phyloP scores from a whole-genome alignment of 2,113 vertebrate species.

The Lamprotornis superbus region DNA sequence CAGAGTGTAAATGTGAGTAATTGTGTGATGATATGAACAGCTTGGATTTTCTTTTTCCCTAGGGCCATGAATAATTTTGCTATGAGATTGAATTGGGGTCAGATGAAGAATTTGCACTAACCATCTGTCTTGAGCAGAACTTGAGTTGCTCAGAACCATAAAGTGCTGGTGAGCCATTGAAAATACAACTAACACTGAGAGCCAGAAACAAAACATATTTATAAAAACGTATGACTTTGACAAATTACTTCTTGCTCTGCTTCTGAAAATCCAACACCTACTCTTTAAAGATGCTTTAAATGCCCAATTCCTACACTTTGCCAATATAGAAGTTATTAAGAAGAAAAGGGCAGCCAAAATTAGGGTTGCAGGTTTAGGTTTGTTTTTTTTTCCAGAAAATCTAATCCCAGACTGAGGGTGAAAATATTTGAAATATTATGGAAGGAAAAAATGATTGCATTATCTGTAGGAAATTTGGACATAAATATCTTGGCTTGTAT shows the following conservation, averaged over 20 bases:
- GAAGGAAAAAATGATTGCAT: neutral
- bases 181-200: neutral
- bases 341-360: neutral
- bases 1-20: neutral
- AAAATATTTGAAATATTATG: neutral
- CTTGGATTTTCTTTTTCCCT: neutral
- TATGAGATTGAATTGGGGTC: neutral
- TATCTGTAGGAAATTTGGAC: neutral
- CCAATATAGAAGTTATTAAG: neutral
- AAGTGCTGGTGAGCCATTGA: neutral
- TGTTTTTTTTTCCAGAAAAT: rapidly evolving
- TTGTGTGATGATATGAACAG: rapidly evolving
- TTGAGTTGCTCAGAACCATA: neutral
- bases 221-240: neutral
- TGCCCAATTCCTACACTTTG: neutral
- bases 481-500: neutral
- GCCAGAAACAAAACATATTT: neutral
- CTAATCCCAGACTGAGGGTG: neutral
- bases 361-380: rapidly evolving
- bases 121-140: neutral
- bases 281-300: neutral
- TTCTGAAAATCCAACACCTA: neutral
- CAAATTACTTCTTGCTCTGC: neutral
- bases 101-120: neutral
- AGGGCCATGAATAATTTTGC: neutral